These are phyloP conservation scores for Lophius americanus DNA, from an alignment of 2,797 vertebrate genomes.

Conservation along the genomic window DNA sequence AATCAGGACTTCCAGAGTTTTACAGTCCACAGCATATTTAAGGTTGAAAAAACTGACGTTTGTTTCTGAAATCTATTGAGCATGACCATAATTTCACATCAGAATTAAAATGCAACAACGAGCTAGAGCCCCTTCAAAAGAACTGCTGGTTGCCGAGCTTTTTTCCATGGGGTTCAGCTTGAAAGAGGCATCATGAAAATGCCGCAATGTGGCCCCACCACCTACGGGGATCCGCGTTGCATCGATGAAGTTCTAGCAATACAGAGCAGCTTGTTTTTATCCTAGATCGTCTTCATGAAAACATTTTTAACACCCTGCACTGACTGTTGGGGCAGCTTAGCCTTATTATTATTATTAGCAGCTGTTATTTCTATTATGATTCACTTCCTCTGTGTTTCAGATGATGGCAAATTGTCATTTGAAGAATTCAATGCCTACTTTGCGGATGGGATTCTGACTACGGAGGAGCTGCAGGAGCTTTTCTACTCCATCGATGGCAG, in stretches of 20 bases:
- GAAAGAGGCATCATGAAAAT: too few species aligned
- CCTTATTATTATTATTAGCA: not conserved
- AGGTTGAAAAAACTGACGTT: not conserved
- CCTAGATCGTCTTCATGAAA: not conserved
- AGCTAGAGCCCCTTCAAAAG: not conserved
- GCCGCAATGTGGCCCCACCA: too few species aligned
- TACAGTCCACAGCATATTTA: not conserved
- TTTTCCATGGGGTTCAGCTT: not conserved
- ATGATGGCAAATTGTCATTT: slow-evolving; percentile 96
- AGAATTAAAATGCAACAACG: not conserved
- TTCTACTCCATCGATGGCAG: slow-evolving; percentile 91
- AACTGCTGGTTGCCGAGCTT: not conserved
- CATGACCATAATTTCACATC: not conserved
- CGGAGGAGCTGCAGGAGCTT: slow-evolving; percentile 91
- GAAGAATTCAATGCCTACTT: slow-evolving; percentile 98
- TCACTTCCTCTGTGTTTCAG: slow-evolving; percentile 70
- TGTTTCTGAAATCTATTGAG: not conserved
- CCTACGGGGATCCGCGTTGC: too few species aligned
- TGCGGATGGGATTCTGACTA: slow-evolving; percentile 92
- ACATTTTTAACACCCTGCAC: not conserved
- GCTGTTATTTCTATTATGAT: slow-evolving; percentile 1
- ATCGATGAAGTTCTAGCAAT: too few species aligned
- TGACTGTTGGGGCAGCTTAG: not conserved
- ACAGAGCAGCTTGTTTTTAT: too few species aligned
- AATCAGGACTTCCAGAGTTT: not conserved